These are phyloP conservation scores for Rhorus exstirpatorius DNA, from an alignment of 2,888 invertebrate genomes.

Conservation along the genomic window DNA sequence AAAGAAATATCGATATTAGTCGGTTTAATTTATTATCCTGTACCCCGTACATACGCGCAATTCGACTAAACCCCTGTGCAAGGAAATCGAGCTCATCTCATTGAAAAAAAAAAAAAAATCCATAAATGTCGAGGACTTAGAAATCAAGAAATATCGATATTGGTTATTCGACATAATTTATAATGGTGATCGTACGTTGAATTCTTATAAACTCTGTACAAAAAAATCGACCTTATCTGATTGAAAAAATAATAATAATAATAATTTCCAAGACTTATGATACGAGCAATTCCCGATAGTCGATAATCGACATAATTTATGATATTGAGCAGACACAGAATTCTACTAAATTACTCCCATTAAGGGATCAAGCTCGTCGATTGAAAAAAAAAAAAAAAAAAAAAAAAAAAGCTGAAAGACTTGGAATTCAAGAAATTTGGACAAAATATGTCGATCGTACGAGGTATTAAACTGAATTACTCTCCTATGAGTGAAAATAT, in stretches of 20 bases:
- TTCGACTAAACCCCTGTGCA: conserved; percentile 11
- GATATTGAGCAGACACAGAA: background rate
- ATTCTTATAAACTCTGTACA: background rate
- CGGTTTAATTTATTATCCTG: conserved; percentile 26
- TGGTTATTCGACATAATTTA: conserved; percentile 16
- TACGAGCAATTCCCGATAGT: conserved; percentile 4
- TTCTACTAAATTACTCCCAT: too few species aligned
- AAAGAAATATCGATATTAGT: conserved; percentile 46
- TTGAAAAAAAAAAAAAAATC: too few species aligned
- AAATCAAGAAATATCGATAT: conserved; percentile 29
- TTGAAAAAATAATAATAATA: conserved; percentile 16
- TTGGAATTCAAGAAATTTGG: too few species aligned
- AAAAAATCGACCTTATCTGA: background rate
- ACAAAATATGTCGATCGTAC: too few species aligned
- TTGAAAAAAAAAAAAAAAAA: too few species aligned
- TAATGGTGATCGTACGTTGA: background rate
- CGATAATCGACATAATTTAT: conserved; percentile 9
- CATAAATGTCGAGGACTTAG: background rate
- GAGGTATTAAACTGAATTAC: too few species aligned
- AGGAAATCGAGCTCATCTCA: conserved; percentile 4
- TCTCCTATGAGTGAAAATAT: too few species aligned
- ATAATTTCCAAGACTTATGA: background rate
- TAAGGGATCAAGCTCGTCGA: too few species aligned
- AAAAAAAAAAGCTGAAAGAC: too few species aligned
- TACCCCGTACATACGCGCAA: background rate